Percentiles rank a stretch among this genome's conserved stretches.
These are phyloP conservation scores for Monopis laevigella DNA, from an alignment of 2,888 invertebrate species.

Conservation along the genomic window DNA sequence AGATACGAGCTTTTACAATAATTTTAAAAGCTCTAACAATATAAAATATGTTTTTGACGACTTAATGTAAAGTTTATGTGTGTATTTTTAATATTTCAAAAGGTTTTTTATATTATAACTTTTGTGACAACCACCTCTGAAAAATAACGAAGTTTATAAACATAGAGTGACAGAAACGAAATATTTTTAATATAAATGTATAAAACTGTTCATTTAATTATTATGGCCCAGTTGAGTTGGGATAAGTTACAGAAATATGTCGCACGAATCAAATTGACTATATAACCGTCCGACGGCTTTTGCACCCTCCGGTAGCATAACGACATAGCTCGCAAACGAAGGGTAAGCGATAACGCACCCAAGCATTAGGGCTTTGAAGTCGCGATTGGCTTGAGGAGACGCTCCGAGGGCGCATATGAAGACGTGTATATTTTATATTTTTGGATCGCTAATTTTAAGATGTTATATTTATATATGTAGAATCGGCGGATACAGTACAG, in stretches of 20 bases:
- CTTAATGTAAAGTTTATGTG: no score
- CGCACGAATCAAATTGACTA: slow-evolving; percentile 57
- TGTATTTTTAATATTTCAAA: no score
- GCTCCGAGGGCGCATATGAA: slow-evolving; percentile 53
- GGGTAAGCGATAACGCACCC: slow-evolving; percentile 13
- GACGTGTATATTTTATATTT: slow-evolving; percentile 67
- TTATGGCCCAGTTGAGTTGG: slow-evolving; percentile 7
- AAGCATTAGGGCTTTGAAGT: slow-evolving; percentile 20
- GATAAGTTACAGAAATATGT: slow-evolving; percentile 19
- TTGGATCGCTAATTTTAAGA: slow-evolving; percentile 69
- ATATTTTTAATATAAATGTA: no score
- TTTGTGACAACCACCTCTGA: no score
- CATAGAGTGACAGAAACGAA: no score
- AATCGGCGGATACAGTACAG: slow-evolving; percentile 63
- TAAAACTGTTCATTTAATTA: no score
- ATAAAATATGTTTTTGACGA: no score
- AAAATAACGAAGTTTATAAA: no score
- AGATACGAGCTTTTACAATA: no score
- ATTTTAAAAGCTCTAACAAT: no score
- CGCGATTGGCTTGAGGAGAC: slow-evolving; percentile 37
- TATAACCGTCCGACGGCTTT: slow-evolving; percentile 63
- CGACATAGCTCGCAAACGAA: slow-evolving; percentile 37
- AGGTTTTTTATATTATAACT: no score
- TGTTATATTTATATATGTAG: slow-evolving; percentile 68
- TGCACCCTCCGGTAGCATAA: slow-evolving; percentile 51